Percentiles rank a stretch among this genome's conserved stretches.
phyloP scores from a whole-genome alignment of 2,113 vertebrate genomes.

The Platysteira castanea region DNA sequence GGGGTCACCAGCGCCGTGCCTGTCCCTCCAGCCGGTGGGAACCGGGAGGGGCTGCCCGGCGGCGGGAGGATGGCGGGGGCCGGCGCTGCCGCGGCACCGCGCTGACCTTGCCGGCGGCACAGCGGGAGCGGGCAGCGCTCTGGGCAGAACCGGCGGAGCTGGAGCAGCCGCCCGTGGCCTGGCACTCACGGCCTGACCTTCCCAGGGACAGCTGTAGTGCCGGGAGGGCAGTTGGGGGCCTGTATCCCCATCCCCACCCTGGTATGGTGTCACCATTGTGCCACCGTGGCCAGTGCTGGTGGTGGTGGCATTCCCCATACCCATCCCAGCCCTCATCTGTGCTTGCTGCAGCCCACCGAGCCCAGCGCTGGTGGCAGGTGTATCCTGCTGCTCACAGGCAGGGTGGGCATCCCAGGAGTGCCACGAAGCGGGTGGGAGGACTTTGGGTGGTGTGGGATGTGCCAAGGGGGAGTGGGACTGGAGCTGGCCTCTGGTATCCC shows the following conservation, averaged over 20 bases:
- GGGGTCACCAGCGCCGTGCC: background rate
- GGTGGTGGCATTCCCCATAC: accelerated
- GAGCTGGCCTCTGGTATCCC: background rate
- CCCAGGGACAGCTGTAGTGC: background rate
- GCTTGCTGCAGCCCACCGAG: background rate
- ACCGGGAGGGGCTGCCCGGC: background rate
- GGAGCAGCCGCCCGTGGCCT: background rate
- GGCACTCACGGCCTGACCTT: background rate
- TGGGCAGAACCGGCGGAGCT: background rate
- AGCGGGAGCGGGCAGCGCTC: background rate
- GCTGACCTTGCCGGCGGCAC: conserved; percentile 5
- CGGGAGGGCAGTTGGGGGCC: background rate
- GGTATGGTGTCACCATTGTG: accelerated
- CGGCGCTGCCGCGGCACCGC: background rate
- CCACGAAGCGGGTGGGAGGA: accelerated
- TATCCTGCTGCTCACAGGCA: background rate
- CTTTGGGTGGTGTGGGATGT: background rate
- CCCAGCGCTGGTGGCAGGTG: background rate
- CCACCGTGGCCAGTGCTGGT: background rate
- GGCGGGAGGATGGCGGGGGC: background rate
- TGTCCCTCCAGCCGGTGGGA: background rate
- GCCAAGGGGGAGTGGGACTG: accelerated
- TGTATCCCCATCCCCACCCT: background rate
- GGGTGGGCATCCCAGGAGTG: background rate
- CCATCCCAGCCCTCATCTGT: background rate